phyloP scores from a whole-genome alignment of 2,888 invertebrate genomes.

The Agonum fuliginosum region DNA sequence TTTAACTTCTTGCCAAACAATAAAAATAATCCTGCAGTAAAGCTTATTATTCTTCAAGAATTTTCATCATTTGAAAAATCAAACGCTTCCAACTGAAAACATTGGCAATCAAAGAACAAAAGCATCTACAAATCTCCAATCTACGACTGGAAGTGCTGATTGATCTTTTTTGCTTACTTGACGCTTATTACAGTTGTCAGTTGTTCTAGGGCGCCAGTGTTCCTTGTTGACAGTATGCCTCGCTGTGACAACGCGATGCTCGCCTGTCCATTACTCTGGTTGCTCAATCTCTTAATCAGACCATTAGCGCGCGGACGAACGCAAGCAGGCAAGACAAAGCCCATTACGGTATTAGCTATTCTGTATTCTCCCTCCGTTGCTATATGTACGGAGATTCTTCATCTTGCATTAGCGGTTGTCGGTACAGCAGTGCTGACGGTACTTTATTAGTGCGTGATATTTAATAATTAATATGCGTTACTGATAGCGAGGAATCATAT shows the following conservation, averaged over 20 bases:
- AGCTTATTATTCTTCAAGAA: too few species aligned
- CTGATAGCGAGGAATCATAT: slow-evolving; percentile 18
- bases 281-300: slow-evolving; percentile 73
- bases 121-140: too few species aligned
- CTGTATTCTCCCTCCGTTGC: slow-evolving; percentile 68
- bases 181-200: slow-evolving; percentile 53
- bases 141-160: slow-evolving; percentile 16
- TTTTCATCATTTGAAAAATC: too few species aligned
- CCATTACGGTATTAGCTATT: slow-evolving; percentile 72
- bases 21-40: too few species aligned
- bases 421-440: background rate
- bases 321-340: slow-evolving; percentile 71
- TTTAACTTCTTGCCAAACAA: too few species aligned
- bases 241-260: slow-evolving; percentile 65
- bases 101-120: slow-evolving; percentile 11
- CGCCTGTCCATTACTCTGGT: slow-evolving; percentile 63
- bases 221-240: too few species aligned
- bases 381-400: slow-evolving; percentile 25
- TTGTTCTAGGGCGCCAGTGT: slow-evolving; percentile 51
- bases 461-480: slow-evolving; percentile 41
- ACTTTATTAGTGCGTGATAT: slow-evolving; percentile 24
- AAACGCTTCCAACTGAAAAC: too few species aligned
- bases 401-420: slow-evolving; percentile 36
- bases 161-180: slow-evolving; percentile 33
- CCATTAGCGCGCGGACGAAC: slow-evolving; percentile 72